A percentile compares a stretch with the other conserved stretches of the same genome.
Conservation (phyloP, 2,113 vertebrate species). For the Nibea coibor region DNA sequence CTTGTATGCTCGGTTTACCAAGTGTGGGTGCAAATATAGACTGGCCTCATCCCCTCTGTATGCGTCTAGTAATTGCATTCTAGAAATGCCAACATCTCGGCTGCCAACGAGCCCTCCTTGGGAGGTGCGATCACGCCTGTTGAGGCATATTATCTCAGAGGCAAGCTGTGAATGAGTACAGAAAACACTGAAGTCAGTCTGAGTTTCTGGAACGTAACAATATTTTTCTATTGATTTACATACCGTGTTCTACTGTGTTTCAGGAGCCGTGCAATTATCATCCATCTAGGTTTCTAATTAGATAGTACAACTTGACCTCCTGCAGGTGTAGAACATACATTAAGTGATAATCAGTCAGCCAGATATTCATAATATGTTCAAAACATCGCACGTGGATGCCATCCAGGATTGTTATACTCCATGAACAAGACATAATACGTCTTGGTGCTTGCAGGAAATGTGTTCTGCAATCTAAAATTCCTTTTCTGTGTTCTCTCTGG, state of each 20-base stretch:
- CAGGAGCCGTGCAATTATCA: neutral
- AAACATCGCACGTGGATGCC: neutral
- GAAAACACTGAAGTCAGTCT: constrained; percentile 69
- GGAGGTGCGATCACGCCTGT: constrained; percentile 80
- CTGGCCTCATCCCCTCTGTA: constrained; percentile 66
- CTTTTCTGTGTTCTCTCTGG: neutral
- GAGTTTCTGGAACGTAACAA: constrained; percentile 58
- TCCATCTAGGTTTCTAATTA: neutral
- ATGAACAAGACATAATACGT: neutral
- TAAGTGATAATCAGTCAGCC: neutral
- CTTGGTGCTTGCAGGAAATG: neutral
- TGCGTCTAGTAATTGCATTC: constrained; percentile 77
- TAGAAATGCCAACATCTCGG: constrained; percentile 73
- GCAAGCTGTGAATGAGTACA: constrained; percentile 78
- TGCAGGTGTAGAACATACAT: neutral
- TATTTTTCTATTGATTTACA: constrained; percentile 38
- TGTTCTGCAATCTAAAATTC: constrained; percentile 16
- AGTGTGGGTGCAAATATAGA: constrained; percentile 72
- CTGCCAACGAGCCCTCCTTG: constrained; percentile 78
- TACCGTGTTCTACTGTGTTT: neutral
- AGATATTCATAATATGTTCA: neutral
- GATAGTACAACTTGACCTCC: neutral
- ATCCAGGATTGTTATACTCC: neutral
- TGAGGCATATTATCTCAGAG: constrained; percentile 80
- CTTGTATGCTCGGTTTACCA: constrained; percentile 50